These are phyloP conservation scores for Drosophila simulans DNA, from an alignment of 1,140 invertebrate genomes.

Conservation along the genomic window DNA sequence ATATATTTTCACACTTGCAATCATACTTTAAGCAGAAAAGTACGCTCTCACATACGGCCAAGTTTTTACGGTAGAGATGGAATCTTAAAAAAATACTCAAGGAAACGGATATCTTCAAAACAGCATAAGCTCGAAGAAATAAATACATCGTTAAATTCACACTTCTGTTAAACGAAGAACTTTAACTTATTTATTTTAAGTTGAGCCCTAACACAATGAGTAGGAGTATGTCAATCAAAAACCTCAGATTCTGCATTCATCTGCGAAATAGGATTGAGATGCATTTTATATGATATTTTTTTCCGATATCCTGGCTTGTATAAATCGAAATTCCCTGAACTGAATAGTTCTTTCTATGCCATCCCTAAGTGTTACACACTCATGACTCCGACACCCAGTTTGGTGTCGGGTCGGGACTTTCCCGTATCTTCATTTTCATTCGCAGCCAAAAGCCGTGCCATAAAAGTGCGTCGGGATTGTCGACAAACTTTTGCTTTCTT, in stretches of 20 bases:
- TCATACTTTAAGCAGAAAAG: conserved; percentile 76
- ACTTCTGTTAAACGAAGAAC: neutral
- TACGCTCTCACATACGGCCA: conserved; percentile 27
- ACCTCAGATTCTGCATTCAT: too few relatives aligned
- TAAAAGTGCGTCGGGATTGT: conserved; percentile 77
- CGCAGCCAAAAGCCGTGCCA: conserved; percentile 51
- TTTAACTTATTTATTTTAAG: too few relatives aligned
- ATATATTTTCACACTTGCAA: conserved; percentile 82
- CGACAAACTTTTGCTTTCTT: conserved; percentile 76
- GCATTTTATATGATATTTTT: too few relatives aligned
- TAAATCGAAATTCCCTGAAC: too few relatives aligned
- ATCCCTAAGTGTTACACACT: conserved; percentile 22
- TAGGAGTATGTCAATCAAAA: too few relatives aligned
- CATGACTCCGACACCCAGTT: conserved; percentile 10
- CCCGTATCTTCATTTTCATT: conserved; percentile 67
- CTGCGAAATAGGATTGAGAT: too few relatives aligned
- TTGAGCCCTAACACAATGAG: too few relatives aligned
- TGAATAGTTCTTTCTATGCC: conserved; percentile 2
- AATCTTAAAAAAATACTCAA: neutral
- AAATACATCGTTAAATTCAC: neutral
- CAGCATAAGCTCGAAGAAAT: neutral
- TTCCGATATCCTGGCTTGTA: too few relatives aligned
- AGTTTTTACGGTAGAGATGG: conserved; percentile 46
- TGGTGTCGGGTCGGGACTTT: conserved; percentile 7
- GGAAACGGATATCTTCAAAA: conserved; percentile 3